Percentiles rank a stretch among this genome's conserved stretches.
phyloP scores from a whole-genome alignment of 2,113 vertebrate genomes.

The Pseudopodoces humilis region DNA sequence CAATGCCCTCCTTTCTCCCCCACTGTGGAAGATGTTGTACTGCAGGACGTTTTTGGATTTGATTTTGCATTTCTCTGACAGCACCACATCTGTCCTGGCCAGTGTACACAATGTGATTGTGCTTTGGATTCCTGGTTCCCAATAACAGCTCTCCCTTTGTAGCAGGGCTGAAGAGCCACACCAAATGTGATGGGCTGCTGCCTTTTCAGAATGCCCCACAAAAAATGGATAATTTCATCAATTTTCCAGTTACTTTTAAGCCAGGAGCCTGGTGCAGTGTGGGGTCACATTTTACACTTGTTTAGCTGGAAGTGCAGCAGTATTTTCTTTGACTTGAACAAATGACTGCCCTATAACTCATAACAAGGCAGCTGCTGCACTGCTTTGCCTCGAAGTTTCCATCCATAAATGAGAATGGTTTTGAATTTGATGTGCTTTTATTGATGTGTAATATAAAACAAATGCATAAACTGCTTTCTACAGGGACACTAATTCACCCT shows the following conservation, averaged over 20 bases:
- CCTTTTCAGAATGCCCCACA: not conserved
- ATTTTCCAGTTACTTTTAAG: not conserved
- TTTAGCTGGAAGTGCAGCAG: not conserved
- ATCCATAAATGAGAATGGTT: constrained; percentile 5
- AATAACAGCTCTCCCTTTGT: not conserved
- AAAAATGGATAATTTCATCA: not conserved
- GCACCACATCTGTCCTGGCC: not conserved
- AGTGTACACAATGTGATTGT: not conserved
- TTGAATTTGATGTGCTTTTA: constrained; percentile 28
- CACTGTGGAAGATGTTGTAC: not conserved
- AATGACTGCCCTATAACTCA: not conserved
- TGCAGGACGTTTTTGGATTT: not conserved
- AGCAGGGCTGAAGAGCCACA: not conserved
- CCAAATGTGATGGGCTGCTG: not conserved
- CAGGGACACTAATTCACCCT: not conserved
- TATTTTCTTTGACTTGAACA: constrained; percentile 10
- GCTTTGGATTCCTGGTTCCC: not conserved
- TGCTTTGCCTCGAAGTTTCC: not conserved
- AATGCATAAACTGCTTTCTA: not conserved
- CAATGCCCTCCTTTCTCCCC: not conserved
- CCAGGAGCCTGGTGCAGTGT: not conserved
- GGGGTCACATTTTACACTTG: not conserved
- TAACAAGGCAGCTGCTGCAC: not conserved
- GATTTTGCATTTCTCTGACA: not conserved
- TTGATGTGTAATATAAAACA: constrained; percentile 3